Percentiles rank a stretch among this genome's conserved stretches.
These are phyloP conservation scores for Emys orbicularis DNA, from an alignment of 2,797 vertebrate genomes.

Conservation along the genomic window DNA sequence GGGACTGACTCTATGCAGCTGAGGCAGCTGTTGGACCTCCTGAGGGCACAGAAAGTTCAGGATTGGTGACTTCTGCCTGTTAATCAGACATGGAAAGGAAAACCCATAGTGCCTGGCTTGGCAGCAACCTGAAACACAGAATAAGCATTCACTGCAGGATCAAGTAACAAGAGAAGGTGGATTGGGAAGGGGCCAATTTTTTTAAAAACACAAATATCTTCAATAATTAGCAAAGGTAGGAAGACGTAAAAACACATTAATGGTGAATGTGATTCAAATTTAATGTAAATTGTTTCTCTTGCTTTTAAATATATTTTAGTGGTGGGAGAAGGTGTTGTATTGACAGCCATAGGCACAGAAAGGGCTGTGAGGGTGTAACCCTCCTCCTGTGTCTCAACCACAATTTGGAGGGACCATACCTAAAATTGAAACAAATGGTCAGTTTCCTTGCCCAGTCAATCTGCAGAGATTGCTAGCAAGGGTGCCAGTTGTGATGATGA, in stretches of 20 bases:
- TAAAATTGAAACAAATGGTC: not conserved
- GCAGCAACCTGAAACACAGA: accelerated
- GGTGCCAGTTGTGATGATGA: not conserved
- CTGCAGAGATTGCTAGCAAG: not conserved
- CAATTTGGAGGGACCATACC: not conserved
- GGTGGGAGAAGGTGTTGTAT: not conserved
- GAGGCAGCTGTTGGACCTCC: not conserved
- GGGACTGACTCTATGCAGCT: not conserved
- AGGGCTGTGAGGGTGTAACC: not conserved
- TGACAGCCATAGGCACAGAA: not conserved
- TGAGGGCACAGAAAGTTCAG: not conserved
- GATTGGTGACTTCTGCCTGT: not conserved
- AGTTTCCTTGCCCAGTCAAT: not conserved
- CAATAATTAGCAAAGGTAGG: not conserved
- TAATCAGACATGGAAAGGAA: not conserved
- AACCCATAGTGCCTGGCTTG: not conserved
- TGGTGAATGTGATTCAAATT: not conserved
- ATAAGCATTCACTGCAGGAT: not conserved
- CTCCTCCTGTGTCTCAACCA: not conserved
- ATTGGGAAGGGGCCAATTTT: not conserved
- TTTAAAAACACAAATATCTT: not conserved
- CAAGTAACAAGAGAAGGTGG: not conserved
- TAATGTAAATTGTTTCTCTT: not conserved
- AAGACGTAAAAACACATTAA: not conserved
- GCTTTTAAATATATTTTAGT: not conserved